Conservation (phyloP, 2,113 vertebrate genomes). For the Bufo bufo region DNA sequence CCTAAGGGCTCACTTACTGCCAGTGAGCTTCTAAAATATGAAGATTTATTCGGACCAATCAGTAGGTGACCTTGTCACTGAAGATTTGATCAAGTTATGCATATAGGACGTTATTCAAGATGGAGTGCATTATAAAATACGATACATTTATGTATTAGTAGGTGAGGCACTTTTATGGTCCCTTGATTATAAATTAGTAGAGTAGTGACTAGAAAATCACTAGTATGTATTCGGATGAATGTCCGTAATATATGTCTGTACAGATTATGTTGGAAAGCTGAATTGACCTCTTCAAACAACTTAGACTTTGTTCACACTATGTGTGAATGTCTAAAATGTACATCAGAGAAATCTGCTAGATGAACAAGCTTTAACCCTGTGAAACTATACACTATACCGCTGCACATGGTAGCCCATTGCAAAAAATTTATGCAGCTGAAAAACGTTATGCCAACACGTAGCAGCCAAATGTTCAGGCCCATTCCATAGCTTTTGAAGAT, state of each 20-base stretch:
- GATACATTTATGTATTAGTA: slow-evolving; percentile 10
- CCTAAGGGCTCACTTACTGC: slow-evolving; percentile 19
- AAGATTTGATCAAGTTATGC: slow-evolving; percentile 30
- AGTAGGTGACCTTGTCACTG: slow-evolving; percentile 40
- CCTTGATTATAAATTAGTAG: neutral
- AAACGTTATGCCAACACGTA: too few relatives aligned
- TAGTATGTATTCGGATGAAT: neutral
- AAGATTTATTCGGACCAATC: slow-evolving; percentile 45
- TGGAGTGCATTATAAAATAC: neutral
- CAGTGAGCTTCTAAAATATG: neutral
- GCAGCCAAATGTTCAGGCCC: too few relatives aligned
- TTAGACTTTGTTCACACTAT: too few relatives aligned
- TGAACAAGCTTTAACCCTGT: too few relatives aligned
- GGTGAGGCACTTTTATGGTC: neutral
- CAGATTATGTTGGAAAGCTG: too few relatives aligned
- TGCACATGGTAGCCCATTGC: too few relatives aligned
- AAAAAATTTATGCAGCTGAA: too few relatives aligned
- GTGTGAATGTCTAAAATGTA: too few relatives aligned
- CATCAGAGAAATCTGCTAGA: too few relatives aligned
- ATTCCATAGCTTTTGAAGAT: too few relatives aligned
- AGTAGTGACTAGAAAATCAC: neutral
- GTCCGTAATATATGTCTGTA: neutral
- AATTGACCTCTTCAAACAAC: too few relatives aligned
- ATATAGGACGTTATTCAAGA: slow-evolving; percentile 1
- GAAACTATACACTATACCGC: too few relatives aligned